Evolutionary conservation across 2,113 vertebrate genomes (phyloP), one percentile per base, ranked within the genome.

Genomic region (Campylomormyrus tamandua): DNA sequence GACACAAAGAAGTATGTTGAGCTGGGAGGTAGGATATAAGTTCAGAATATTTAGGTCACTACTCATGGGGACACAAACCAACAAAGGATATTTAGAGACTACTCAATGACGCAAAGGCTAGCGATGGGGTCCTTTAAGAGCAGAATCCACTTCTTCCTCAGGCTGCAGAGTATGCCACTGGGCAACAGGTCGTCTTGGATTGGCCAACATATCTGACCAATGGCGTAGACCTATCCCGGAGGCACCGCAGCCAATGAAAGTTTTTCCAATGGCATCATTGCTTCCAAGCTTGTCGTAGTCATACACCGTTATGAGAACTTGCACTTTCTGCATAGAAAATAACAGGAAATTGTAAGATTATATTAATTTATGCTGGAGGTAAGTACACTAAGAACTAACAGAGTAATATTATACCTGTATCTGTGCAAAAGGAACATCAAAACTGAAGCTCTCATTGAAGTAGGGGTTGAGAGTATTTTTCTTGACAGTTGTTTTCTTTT

Each of bases 401-500:
- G 8, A 42, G 10, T 91, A 19, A 42, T 21, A 19, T 27, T 83
- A 15, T 90, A 97, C 97, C 97, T 98, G 97, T 89, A 98, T 97
- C 93, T 97, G 97, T 87, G 97, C 97, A 88, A 97, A 98, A 88
- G 97, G 96, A 62, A 98, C 96, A 35, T 98, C 97, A 56, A 98
- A 98, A 92, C 97, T 98, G 93, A 98, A 98, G 89, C 97, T 97
- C 91, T 98, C 97, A 0, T 98, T 98, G 91, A 97, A 98, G 90
- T 98, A 98, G 15, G 97, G 97, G 77, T 97, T 98, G 62, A 98
- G 95, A 0, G 97, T 98, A 92, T 98, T 98, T 94, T 98, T 98
- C 95, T 98, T 98, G 17, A 98, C 97, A 1, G 97, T 98, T 0
- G 97, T 98, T 94, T 98, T 98, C 92, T 98, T 98, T 92, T 98